These are phyloP conservation scores for Bovichtus diacanthus DNA, from an alignment of 2,797 vertebrate species.

Conservation along the genomic window DNA sequence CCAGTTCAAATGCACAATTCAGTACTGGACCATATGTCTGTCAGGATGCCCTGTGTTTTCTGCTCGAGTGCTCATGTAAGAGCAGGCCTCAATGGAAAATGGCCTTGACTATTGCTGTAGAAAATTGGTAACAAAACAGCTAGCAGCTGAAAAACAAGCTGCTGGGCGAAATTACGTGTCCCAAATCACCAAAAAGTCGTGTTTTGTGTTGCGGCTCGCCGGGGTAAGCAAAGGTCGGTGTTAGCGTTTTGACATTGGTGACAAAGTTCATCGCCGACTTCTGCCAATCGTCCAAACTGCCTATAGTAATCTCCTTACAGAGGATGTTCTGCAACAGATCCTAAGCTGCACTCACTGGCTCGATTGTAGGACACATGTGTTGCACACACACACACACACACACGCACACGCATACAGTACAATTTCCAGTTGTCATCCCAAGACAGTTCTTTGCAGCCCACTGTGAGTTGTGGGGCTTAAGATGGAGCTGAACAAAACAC, in stretches of 20 bases:
- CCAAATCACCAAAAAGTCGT: slow-evolving; percentile 9
- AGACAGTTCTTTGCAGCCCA: slow-evolving; percentile 62
- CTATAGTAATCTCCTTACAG: slow-evolving; percentile 73
- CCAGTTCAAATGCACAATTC: slow-evolving; percentile 57
- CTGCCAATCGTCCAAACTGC: slow-evolving; percentile 60
- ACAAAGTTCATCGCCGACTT: slow-evolving; percentile 67
- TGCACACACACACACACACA: slow-evolving; percentile 12
- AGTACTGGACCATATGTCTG: slow-evolving; percentile 61
- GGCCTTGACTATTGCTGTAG: slow-evolving; percentile 16
- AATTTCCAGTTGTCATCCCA: slow-evolving; percentile 65
- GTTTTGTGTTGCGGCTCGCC: slow-evolving; percentile 36
- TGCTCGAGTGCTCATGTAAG: slow-evolving; percentile 49
- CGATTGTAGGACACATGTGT: slow-evolving; percentile 57
- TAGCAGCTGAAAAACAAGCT: slow-evolving; percentile 20
- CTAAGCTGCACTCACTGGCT: slow-evolving; percentile 67
- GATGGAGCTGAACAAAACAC: slow-evolving; percentile 76
- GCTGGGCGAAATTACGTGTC: slow-evolving; percentile 10
- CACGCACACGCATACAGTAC: slow-evolving; percentile 9
- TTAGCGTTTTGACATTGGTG: slow-evolving; percentile 43
- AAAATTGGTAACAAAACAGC: slow-evolving; percentile 28
- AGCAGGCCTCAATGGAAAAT: slow-evolving; percentile 19
- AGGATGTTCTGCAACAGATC: slow-evolving; percentile 76
- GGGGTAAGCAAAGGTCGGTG: slow-evolving; percentile 34
- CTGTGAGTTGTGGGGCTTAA: slow-evolving; percentile 74
- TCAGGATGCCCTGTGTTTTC: slow-evolving; percentile 48